phyloP scores from a whole-genome alignment of 2,888 invertebrate genomes.

The Agrilus biguttatus region DNA sequence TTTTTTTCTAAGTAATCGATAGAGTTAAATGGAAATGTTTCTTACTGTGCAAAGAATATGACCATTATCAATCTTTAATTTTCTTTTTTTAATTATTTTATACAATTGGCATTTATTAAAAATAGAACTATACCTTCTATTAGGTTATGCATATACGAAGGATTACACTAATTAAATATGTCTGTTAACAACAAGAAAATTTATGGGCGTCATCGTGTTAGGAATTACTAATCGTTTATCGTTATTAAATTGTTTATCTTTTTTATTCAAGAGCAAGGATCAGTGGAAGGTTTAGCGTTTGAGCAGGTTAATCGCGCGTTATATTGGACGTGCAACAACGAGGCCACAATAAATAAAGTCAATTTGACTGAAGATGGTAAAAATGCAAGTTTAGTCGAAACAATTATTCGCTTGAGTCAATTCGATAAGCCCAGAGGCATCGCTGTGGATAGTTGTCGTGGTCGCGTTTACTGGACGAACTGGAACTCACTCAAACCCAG shows the following conservation, averaged over 20 bases:
- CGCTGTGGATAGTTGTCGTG: slow-evolving; percentile 67
- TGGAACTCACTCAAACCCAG: slow-evolving; percentile 71
- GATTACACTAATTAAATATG: too few species aligned
- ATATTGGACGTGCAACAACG: slow-evolving; percentile 78
- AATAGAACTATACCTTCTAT: too few species aligned
- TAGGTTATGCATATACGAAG: too few species aligned
- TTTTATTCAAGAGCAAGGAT: slow-evolving; percentile 48
- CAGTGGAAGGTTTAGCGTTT: slow-evolving; percentile 77
- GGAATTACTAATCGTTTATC: too few species aligned
- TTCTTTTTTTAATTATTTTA: too few species aligned
- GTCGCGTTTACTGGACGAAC: slow-evolving; percentile 76
- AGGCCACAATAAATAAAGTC: slow-evolving; percentile 54
- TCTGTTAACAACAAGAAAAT: too few species aligned
- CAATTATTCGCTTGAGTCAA: slow-evolving; percentile 48
- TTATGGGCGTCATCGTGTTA: too few species aligned
- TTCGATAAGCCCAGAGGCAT: slow-evolving; percentile 76
- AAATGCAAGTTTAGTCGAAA: slow-evolving; percentile 30
- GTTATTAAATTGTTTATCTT: neutral
- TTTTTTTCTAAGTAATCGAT: too few species aligned
- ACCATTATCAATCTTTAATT: too few species aligned
- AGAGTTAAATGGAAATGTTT: too few species aligned
- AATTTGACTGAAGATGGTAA: slow-evolving; percentile 33
- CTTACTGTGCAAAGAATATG: too few species aligned
- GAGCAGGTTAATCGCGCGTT: slow-evolving; percentile 52
- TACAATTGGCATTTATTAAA: too few species aligned